phyloP scores from a whole-genome alignment of 2,888 invertebrate genomes.

The Scaptomyza polygonia region DNA sequence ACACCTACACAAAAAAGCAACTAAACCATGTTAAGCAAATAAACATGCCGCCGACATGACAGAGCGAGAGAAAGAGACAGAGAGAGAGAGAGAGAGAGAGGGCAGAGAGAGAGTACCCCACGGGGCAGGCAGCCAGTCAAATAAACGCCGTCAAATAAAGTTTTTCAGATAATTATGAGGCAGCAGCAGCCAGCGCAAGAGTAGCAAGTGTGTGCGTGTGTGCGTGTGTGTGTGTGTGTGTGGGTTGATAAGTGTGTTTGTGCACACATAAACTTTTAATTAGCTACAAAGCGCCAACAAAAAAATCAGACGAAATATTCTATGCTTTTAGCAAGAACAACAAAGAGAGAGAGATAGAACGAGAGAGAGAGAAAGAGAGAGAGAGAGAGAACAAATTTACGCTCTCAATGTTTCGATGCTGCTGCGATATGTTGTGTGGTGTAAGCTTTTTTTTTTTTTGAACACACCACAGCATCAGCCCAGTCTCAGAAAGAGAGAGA shows the following conservation, averaged over 20 bases:
- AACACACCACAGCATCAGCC: slow-evolving; percentile 61
- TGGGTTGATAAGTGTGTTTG: slow-evolving; percentile 33
- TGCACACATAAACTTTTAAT: slow-evolving; percentile 73
- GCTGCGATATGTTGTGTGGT: slow-evolving; percentile 51
- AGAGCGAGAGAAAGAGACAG: slow-evolving; percentile 10
- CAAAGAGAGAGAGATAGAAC: neutral
- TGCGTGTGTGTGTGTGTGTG: slow-evolving; percentile 16
- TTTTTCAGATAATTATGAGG: slow-evolving; percentile 73
- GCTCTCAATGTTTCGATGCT: slow-evolving; percentile 14
- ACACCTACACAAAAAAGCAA: slow-evolving; percentile 46
- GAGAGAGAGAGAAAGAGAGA: slow-evolving; percentile 4
- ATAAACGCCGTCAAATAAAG: slow-evolving; percentile 77
- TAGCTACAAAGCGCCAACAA: slow-evolving; percentile 77
- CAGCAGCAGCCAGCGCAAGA: slow-evolving; percentile 36
- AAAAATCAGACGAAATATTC: slow-evolving; percentile 57
- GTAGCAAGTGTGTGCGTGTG: slow-evolving; percentile 16
- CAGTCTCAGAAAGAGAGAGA: slow-evolving; percentile 15
- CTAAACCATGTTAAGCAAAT: slow-evolving; percentile 78
- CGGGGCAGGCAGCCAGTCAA: slow-evolving; percentile 72
- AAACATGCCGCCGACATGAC: slow-evolving; percentile 51
- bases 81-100: slow-evolving; percentile 21
- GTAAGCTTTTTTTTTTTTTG: slow-evolving; percentile 58
- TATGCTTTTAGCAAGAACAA: slow-evolving; percentile 24
- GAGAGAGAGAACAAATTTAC: neutral
- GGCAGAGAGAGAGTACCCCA: slow-evolving; percentile 19